These are phyloP conservation scores for Stegostoma tigrinum DNA, from an alignment of 2,113 vertebrate genomes.

Conservation along the genomic window DNA sequence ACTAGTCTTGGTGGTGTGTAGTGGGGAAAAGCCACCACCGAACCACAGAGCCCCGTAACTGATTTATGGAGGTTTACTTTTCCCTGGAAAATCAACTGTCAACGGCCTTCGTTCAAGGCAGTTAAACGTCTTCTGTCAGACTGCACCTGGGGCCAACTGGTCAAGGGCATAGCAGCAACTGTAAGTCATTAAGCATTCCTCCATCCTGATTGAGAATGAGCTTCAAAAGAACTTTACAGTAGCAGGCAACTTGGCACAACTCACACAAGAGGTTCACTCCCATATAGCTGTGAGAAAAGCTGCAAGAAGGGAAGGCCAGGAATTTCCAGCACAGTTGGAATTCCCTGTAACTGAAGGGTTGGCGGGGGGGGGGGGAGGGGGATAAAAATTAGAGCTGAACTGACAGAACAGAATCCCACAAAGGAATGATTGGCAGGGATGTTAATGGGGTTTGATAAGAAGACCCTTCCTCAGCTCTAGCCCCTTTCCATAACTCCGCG, in stretches of 20 bases:
- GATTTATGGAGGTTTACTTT: conserved; percentile 38
- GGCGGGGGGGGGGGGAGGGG: too few relatives aligned
- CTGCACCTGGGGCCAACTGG: conserved; percentile 40
- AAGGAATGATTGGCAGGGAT: background rate
- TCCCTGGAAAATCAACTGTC: conserved; percentile 42
- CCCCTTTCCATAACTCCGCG: background rate
- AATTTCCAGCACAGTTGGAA: background rate
- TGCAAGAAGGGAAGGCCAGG: background rate
- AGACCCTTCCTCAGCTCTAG: background rate
- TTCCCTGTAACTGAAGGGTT: background rate
- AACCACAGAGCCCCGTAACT: conserved; percentile 33
- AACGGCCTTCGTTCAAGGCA: conserved; percentile 21
- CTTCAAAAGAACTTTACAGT: conserved; percentile 30
- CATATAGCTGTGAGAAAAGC: background rate
- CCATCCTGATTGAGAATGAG: background rate
- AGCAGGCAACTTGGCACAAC: background rate
- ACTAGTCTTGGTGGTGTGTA: conserved; percentile 11
- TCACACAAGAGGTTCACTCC: background rate
- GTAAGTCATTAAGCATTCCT: background rate
- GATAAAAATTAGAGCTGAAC: background rate
- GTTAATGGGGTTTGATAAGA: background rate
- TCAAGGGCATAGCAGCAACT: conserved; percentile 29
- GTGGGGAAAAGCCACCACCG: conserved; percentile 13
- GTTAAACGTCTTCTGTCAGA: conserved; percentile 37
- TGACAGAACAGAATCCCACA: background rate